Evolutionary conservation across 1,140 invertebrate genomes (phyloP), one percentile per base, ranked within the genome.

Genomic region (Drosophila sproati): DNA sequence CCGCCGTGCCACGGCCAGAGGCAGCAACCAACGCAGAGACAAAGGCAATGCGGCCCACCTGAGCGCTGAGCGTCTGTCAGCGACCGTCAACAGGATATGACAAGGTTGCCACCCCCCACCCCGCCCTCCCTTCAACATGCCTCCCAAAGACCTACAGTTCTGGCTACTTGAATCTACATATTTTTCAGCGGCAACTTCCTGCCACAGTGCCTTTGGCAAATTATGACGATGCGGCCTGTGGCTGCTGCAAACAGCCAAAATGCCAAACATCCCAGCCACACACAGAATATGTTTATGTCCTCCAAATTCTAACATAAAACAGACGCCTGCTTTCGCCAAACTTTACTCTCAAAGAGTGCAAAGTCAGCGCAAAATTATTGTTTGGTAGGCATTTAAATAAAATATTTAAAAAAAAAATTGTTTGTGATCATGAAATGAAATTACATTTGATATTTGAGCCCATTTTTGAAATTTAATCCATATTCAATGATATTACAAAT

Each of bases 21-120:
- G 20, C 51, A 43, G 20, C 20, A 20, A 2, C 20, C 20, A 20
- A 20, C 20, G 56, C 35, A 75, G 45, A 39, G 48, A 54, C 7
- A 57, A 45, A 29, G 29, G 35, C 5, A 39, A 34, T 20, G 20
- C 29, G 47, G 50, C 20, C 47, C 69, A 67, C 60, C 74, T 72
- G 69, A 85, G 69, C 74, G 64, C 55, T 45, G 50, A n/a, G 59
- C 54, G 48, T 75, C 76, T 78, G 60, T 78, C 79, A 67, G 73
- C 73, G 71, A 71, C 29, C 74, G 79, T 78, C 83, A 80, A 88
- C 83, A 83, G 83, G 83, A 88, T 88, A 89, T 89, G 83, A 88
- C 83, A 83, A 77, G 79, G 78, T 87, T 61, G 70, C 48, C 75
- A 5, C 54, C 41, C 54, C 39, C 39, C 43, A 4, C 43, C 52